Conservation (phyloP, 2,797 vertebrate genomes). For the Tenualosa thibaudeaui region DNA sequence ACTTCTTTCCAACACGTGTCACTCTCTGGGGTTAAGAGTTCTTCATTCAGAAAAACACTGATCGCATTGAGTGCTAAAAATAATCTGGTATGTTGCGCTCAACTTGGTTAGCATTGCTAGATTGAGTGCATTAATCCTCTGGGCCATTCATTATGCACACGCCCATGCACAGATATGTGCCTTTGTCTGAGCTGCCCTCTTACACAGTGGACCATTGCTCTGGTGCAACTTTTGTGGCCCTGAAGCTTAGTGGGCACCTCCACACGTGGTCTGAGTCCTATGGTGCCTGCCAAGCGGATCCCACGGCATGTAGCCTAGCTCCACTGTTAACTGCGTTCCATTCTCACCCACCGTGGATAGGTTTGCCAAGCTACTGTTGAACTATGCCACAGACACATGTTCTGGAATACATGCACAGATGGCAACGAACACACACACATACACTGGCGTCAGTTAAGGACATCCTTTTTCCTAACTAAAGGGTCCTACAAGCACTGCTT, state of each 20-base stretch:
- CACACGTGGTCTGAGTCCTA: not conserved
- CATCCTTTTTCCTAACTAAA: slow-evolving; percentile 16
- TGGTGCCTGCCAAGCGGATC: not conserved
- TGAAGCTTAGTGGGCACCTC: slow-evolving; percentile 46
- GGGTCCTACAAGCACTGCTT: too few species aligned
- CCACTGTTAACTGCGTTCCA: not conserved
- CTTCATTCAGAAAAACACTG: not conserved
- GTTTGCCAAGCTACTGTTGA: slow-evolving; percentile 1
- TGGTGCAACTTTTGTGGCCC: slow-evolving; percentile 9
- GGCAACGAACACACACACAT: not conserved
- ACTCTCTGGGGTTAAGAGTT: slow-evolving; percentile 8
- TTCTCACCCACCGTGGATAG: not conserved
- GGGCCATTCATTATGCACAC: not conserved
- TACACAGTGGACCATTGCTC: not conserved
- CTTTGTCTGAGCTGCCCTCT: not conserved
- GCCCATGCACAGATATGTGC: not conserved
- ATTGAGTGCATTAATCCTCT: not conserved
- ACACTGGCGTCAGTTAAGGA: slow-evolving; percentile 35
- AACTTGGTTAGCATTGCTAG: not conserved
- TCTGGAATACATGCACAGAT: not conserved
- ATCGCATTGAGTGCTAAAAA: slow-evolving; percentile 5
- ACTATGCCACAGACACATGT: not conserved
- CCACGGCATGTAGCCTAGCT: not conserved
- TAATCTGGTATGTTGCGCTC: not conserved
- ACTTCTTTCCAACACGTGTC: not conserved